phyloP scores from a whole-genome alignment of 2,888 invertebrate species.

The Automeris io region DNA sequence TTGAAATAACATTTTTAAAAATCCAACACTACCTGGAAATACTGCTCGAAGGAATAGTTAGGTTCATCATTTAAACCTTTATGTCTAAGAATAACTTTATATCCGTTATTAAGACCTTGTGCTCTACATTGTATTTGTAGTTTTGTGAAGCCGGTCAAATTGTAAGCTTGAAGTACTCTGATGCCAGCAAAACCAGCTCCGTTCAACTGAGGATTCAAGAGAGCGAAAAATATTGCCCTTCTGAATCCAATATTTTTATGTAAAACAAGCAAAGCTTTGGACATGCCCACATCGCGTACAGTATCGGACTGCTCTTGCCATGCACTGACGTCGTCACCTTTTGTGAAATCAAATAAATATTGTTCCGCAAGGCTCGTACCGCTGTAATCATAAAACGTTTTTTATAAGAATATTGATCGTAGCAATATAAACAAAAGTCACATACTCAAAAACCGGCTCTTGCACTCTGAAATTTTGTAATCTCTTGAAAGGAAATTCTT shows the following conservation, averaged over 20 bases:
- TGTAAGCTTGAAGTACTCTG: slow-evolving; percentile 59
- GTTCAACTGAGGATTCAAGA: slow-evolving; percentile 81
- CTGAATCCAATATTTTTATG: slow-evolving; percentile 78
- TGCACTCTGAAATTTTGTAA: too few species aligned
- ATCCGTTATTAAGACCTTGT: slow-evolving; percentile 77
- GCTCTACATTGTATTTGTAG: slow-evolving; percentile 75
- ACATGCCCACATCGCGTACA: slow-evolving; percentile 80
- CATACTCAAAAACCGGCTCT: too few species aligned
- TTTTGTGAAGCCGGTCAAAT: slow-evolving; percentile 65
- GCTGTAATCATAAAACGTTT: slow-evolving; percentile 12
- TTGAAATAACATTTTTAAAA: background rate
- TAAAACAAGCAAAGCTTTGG: slow-evolving; percentile 77
- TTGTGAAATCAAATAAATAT: slow-evolving; percentile 79
- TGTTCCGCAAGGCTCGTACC: slow-evolving; percentile 32
- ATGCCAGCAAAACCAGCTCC: slow-evolving; percentile 83
- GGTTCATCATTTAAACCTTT: slow-evolving; percentile 74
- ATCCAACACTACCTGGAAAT: slow-evolving; percentile 72
- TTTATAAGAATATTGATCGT: background rate
- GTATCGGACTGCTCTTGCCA: slow-evolving; percentile 82
- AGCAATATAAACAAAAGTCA: background rate
- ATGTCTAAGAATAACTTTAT: slow-evolving; percentile 79
- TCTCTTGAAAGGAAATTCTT: too few species aligned
- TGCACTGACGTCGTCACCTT: slow-evolving; percentile 56
- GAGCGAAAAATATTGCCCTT: slow-evolving; percentile 79
- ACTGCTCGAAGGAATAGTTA: slow-evolving; percentile 79